Conservation (phyloP, 2,113 vertebrate species). For the Colaptes auratus region DNA sequence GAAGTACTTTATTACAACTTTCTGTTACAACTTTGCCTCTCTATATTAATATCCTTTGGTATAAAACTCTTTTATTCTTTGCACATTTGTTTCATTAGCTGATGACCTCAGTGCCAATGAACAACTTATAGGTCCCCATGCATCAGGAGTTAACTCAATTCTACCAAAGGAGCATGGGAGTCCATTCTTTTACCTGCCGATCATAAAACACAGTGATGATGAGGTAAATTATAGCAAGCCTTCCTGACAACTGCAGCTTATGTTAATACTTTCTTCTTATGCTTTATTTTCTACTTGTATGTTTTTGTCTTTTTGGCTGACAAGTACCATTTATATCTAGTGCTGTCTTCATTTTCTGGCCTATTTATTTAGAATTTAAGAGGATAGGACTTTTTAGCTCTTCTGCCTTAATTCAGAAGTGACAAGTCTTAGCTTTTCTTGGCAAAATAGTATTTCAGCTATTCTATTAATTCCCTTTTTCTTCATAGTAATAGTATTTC, state of each 20-base stretch:
- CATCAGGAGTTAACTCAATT: slow-evolving; percentile 95
- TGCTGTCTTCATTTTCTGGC: background rate
- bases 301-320: background rate
- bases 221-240: slow-evolving; percentile 82
- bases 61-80: slow-evolving; percentile 38
- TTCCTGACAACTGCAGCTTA: slow-evolving; percentile 7
- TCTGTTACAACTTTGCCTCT: slow-evolving; percentile 16
- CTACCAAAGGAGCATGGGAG: slow-evolving; percentile 98
- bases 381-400: background rate
- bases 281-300: background rate
- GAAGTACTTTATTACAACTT: background rate
- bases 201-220: slow-evolving; percentile 92
- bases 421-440: background rate
- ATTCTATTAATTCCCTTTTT: too few species aligned
- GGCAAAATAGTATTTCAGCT: background rate
- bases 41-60: background rate
- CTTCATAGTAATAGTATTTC: too few species aligned
- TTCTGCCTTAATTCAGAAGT: background rate
- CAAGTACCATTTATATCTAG: background rate
- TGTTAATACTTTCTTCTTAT: background rate
- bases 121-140: slow-evolving; percentile 89
- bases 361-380: background rate
- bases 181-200: slow-evolving; percentile 96
- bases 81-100: slow-evolving; percentile 74
- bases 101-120: slow-evolving; percentile 94